Percentiles rank a stretch among this genome's conserved stretches.
phyloP scores from a whole-genome alignment of 2,888 invertebrate genomes.

The Pheosia gnoma region DNA sequence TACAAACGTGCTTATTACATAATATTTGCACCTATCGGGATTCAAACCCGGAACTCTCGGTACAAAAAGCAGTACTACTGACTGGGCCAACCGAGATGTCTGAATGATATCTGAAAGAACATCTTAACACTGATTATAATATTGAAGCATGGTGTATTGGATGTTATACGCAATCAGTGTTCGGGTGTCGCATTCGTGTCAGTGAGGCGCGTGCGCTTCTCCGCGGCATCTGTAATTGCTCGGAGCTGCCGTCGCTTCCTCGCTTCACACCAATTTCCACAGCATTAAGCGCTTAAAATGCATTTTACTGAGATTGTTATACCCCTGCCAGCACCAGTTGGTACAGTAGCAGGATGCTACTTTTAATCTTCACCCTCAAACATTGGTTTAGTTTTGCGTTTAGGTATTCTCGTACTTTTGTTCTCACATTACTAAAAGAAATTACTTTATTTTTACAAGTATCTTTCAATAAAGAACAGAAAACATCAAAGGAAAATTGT shows the following conservation, averaged over 20 bases:
- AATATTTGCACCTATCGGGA: too few species aligned
- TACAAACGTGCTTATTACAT: too few species aligned
- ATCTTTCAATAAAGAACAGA: not conserved
- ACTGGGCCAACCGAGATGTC: too few species aligned
- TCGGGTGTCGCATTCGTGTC: not conserved
- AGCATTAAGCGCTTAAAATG: constrained; percentile 75
- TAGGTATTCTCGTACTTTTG: not conserved
- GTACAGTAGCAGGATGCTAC: constrained; percentile 44
- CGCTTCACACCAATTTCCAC: constrained; percentile 73
- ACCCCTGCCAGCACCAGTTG: constrained; percentile 44
- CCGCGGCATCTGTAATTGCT: constrained; percentile 74
- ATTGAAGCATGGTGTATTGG: not conserved
- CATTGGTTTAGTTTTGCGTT: constrained; percentile 45
- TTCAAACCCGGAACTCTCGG: too few species aligned
- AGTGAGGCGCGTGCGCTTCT: constrained; percentile 28
- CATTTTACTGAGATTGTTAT: constrained; percentile 73
- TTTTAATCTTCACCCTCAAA: constrained; percentile 51
- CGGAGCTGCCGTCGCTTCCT: constrained; percentile 59
- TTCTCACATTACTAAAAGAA: too few species aligned
- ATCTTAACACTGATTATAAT: too few species aligned
- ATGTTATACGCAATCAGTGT: too few species aligned
- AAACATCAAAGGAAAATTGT: constrained; percentile 3
- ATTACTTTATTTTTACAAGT: too few species aligned
- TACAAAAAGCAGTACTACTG: too few species aligned
- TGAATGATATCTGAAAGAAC: too few species aligned